Evolutionary conservation across 1,140 invertebrate species (phyloP).

Genomic region (Trachymyrmex cornetzi): DNA sequence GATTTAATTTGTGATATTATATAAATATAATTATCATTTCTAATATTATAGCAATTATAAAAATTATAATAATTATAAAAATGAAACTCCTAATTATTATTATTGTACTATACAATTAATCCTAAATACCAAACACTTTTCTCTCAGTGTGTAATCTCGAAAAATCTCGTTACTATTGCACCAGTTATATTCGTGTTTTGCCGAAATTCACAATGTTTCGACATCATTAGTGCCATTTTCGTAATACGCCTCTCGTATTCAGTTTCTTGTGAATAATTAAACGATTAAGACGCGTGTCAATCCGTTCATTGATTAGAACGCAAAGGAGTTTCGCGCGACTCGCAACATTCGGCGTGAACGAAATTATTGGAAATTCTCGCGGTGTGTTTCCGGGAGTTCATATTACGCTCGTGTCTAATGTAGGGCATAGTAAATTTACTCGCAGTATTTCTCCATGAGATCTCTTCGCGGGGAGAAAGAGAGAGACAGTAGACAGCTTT

Average conservation of each 20-base stretch:
- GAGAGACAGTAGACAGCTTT: neutral
- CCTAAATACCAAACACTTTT: no score
- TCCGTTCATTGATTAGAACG: slow-evolving; percentile 6
- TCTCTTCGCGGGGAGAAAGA: neutral
- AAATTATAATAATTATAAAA: no score
- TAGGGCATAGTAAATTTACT: slow-evolving; percentile 37
- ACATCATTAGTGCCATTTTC: neutral
- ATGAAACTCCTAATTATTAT: no score
- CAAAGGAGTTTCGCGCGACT: slow-evolving; percentile 9
- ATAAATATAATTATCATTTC: no score
- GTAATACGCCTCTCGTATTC: neutral
- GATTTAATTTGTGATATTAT: no score
- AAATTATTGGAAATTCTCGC: slow-evolving; percentile 38
- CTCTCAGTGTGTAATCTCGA: neutral
- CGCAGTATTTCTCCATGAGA: neutral
- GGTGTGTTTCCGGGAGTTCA: slow-evolving; percentile 8
- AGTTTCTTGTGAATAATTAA: slow-evolving; percentile 26
- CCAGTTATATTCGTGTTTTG: neutral
- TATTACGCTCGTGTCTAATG: slow-evolving; percentile 12
- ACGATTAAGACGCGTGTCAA: neutral
- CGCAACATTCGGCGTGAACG: neutral
- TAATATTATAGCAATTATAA: no score
- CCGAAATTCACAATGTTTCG: neutral
- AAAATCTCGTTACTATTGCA: neutral
- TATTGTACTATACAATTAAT: no score